A percentile compares a stretch with the other conserved stretches of the same genome.
Evolutionary conservation across 2,113 vertebrate species (phyloP).

Genomic region (Bambusicola thoracicus): DNA sequence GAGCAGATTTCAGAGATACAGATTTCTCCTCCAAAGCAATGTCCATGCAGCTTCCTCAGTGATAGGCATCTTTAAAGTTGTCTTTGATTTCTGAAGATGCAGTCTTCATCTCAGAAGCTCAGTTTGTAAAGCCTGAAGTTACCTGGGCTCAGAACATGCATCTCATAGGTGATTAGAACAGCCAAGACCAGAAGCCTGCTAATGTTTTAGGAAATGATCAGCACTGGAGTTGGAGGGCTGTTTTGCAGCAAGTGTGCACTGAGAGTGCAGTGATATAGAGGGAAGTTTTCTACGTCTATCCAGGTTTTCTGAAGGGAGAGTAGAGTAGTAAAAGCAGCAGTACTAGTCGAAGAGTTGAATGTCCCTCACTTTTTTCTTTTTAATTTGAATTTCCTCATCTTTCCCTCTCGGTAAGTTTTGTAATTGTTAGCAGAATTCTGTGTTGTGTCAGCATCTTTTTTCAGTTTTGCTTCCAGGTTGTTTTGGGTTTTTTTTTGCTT

Average conservation of each 20-base stretch:
- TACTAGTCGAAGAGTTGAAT: neutral
- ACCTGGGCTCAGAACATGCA: neutral
- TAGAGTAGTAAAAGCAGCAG: neutral
- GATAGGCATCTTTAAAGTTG: neutral
- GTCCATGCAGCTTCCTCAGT: neutral
- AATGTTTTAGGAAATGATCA: neutral
- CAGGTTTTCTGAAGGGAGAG: neutral
- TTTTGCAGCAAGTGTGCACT: neutral
- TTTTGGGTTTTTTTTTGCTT: neutral
- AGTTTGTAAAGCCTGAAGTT: neutral
- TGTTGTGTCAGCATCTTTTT: neutral
- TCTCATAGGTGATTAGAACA: neutral
- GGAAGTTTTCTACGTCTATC: neutral
- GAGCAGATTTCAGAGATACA: neutral
- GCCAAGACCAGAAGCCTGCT: neutral
- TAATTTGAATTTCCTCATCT: neutral
- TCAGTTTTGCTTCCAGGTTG: neutral
- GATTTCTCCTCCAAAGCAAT: neutral
- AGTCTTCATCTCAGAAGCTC: neutral
- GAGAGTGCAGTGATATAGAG: fast-evolving
- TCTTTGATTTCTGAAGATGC: neutral
- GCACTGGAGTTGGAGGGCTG: neutral
- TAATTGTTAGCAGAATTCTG: neutral
- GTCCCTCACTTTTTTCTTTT: neutral
- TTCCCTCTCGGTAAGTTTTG: neutral